Conservation (phyloP, 2,888 invertebrate genomes). For the Seira sanloemensis region DNA sequence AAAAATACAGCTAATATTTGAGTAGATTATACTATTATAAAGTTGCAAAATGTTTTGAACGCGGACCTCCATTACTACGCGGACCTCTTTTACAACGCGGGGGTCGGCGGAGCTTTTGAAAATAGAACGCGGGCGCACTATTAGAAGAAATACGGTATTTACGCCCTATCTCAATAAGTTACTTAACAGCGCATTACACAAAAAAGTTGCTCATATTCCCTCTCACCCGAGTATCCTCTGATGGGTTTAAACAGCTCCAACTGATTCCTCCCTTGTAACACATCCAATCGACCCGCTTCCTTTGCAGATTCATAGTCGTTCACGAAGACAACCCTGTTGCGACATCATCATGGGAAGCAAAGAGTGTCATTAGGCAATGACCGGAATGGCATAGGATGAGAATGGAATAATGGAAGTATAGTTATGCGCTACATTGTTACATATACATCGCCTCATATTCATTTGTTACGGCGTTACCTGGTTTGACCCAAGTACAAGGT, state of each 20-base stretch:
- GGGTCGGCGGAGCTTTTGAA: too few relatives aligned
- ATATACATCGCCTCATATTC: not conserved
- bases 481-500: constrained; percentile 65
- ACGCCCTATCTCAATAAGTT: too few relatives aligned
- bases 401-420: not conserved
- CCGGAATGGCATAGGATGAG: not conserved
- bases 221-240: constrained; percentile 66
- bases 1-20: too few relatives aligned
- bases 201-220: too few relatives aligned
- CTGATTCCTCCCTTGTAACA: constrained; percentile 67
- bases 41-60: too few relatives aligned
- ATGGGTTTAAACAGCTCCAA: constrained; percentile 58
- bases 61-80: too few relatives aligned
- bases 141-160: too few relatives aligned
- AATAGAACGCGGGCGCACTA: too few relatives aligned
- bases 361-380: not conserved
- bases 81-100: too few relatives aligned
- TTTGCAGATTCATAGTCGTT: constrained; percentile 68
- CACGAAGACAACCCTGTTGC: constrained; percentile 67
- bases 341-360: not conserved
- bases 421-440: not conserved
- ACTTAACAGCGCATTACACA: too few relatives aligned
- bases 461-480: constrained; percentile 42
- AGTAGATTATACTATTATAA: too few relatives aligned
- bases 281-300: constrained; percentile 66